phyloP scores from a whole-genome alignment of 2,797 vertebrate species.

The Takifugu ocellatus region DNA sequence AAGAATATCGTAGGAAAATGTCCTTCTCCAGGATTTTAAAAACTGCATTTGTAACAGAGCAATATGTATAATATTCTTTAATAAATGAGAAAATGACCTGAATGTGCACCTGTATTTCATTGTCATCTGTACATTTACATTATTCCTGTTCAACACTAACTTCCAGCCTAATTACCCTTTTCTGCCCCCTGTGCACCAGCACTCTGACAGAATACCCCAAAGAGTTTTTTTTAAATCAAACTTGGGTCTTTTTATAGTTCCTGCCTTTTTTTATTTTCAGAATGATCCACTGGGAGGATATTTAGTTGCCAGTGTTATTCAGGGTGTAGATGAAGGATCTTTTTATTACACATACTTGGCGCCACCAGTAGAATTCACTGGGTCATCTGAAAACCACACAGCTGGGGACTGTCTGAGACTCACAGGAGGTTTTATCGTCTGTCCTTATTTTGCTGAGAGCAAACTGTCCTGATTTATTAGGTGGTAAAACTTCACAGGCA shows the following conservation, averaged over 20 bases:
- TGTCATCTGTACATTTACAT: conserved; percentile 15
- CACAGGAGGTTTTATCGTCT: conserved; percentile 21
- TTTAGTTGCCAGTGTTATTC: conserved; percentile 5
- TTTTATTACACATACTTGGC: not conserved
- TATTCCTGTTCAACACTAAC: conserved; percentile 33
- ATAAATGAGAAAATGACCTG: conserved; percentile 50
- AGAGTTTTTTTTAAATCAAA: conserved; percentile 43
- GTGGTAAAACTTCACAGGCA: not conserved
- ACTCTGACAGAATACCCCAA: conserved; percentile 10
- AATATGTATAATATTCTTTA: conserved; percentile 74
- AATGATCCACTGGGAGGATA: not conserved
- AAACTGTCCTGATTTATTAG: not conserved
- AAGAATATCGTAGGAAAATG: conserved; percentile 63
- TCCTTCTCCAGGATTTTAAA: conserved; percentile 65
- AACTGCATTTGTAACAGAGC: conserved; percentile 77
- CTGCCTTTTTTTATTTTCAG: conserved; percentile 5
- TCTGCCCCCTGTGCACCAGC: conserved; percentile 10
- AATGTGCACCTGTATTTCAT: conserved; percentile 16
- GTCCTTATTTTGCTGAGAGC: conserved; percentile 19
- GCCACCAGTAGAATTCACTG: conserved; percentile 1
- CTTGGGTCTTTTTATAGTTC: conserved; percentile 22
- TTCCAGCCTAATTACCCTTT: conserved; percentile 18
- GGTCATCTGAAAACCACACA: conserved; percentile 20
- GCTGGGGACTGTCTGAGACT: conserved; percentile 17
- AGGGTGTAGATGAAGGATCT: not conserved